Evolutionary conservation across 2,113 vertebrate genomes (phyloP), one percentile per base, ranked within the genome.

Genomic region (Mandrillus leucophaeus): DNA sequence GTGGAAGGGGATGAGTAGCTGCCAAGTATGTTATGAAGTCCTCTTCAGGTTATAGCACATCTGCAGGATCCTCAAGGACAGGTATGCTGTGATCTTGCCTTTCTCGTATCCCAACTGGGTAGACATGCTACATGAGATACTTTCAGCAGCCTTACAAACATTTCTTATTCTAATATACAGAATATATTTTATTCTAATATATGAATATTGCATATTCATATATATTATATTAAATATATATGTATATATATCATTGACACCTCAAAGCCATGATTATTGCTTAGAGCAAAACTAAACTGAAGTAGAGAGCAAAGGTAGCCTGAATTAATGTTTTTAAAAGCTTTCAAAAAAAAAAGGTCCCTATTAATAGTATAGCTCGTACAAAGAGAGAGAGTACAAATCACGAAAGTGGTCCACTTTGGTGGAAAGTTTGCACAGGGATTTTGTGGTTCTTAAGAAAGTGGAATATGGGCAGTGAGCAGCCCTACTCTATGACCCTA

Each of bases 261-360:
- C 76, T 81, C 78, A 92, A 89, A 89, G 40, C 57, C 72, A 64
- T 72, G 50, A 82, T 48, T 50, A 90, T 27, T 87, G 75, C 72
- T 93, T 79, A 88, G n/a, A 95, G 70, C 75, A 80, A 88, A 97
- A 32, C 25, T 68, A 79, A 89, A 66, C 75, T 68, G 50, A 86
- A 84, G 76, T 48, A 82, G 38, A 96, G 78, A 87, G 68, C 27
- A 68, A 90, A 95, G 27, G 86, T 87, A 93, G 72, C 32, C 82
- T 95, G 64, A 90, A 88, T 45, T 85, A 76, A 64, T 57, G 43
- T 87, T 96, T 83, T 75, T 40, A 45, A 91, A 90, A 66, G 66
- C 35, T 79, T 59, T 93, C 17, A 6, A 79, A 79, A 79, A 50
- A 48, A n/a, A 92, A 81, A 40, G 30, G 25, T 66, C 52, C 82